Conservation (phyloP, 2,797 vertebrate genomes). For the Botia kubotai region DNA sequence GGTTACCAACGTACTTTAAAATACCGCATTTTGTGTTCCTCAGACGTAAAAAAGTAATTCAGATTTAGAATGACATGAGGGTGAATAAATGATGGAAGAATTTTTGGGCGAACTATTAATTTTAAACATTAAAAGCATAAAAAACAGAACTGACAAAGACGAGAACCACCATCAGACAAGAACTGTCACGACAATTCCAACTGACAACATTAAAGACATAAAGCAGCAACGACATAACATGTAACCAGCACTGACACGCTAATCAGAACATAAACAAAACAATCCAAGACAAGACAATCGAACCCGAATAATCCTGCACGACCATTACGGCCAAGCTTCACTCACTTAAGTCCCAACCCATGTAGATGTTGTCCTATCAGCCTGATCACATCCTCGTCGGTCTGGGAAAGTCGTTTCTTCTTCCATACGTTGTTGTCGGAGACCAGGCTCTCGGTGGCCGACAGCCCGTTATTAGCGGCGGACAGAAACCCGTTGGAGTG, state of each 20-base stretch:
- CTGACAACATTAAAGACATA: not conserved
- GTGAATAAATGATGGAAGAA: too few relatives aligned
- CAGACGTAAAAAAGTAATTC: too few relatives aligned
- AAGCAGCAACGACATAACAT: not conserved
- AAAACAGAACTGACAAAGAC: not conserved
- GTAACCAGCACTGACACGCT: not conserved
- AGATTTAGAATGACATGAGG: too few relatives aligned
- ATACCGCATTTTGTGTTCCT: too few relatives aligned
- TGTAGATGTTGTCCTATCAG: constrained; percentile 95
- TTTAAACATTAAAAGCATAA: too few relatives aligned
- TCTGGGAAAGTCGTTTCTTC: constrained; percentile 91
- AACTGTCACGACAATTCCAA: not conserved
- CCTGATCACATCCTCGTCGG: constrained; percentile 93
- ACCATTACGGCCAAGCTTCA: not conserved
- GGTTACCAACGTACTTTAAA: too few relatives aligned
- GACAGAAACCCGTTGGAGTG: constrained; percentile 75
- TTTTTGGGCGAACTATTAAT: too few relatives aligned
- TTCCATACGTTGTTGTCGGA: constrained; percentile 82
- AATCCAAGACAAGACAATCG: too few relatives aligned
- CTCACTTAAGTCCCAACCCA: constrained; percentile 95
- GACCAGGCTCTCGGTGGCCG: constrained; percentile 69
- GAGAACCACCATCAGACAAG: too few relatives aligned
- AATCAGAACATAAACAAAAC: not conserved
- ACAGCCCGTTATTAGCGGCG: constrained; percentile 77
- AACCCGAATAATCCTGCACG: not conserved